Conservation (phyloP, 1,140 invertebrate species). For the Philopotamus ludificatus region DNA sequence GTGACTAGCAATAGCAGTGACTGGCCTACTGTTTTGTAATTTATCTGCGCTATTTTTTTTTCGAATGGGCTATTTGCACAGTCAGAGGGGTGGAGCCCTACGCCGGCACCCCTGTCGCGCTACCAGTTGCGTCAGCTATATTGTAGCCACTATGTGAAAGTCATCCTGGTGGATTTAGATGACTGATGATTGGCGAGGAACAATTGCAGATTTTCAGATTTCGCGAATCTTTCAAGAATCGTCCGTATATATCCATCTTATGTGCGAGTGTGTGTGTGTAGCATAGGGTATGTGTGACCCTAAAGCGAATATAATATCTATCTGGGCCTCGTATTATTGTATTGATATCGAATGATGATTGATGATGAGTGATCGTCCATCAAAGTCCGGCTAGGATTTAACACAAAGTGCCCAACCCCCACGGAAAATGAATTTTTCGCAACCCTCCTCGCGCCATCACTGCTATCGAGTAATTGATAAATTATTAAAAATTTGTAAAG, state of each 20-base stretch:
- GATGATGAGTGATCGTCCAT: constrained; percentile 40
- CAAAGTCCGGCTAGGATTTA: constrained; percentile 19
- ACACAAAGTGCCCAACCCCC: too few relatives aligned
- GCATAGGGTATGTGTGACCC: neutral
- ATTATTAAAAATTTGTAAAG: constrained; percentile 3
- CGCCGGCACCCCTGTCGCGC: neutral
- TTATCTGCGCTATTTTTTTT: constrained; percentile 22
- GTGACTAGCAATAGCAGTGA: neutral
- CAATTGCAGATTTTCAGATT: neutral
- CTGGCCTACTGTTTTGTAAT: constrained; percentile 31
- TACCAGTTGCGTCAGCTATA: constrained; percentile 14
- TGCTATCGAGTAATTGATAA: constrained; percentile 2
- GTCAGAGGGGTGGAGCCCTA: constrained; percentile 15
- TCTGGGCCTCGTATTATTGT: constrained; percentile 26
- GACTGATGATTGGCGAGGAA: neutral
- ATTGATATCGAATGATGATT: constrained; percentile 41
- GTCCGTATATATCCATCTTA: too few relatives aligned
- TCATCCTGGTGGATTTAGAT: neutral
- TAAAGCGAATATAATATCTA: constrained; percentile 36
- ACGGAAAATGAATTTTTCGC: too few relatives aligned
- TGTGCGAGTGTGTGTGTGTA: neutral
- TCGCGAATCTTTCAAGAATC: neutral
- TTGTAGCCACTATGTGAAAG: neutral
- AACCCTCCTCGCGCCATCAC: constrained; percentile 6
- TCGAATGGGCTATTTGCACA: constrained; percentile 26